Evolutionary conservation across 2,113 vertebrate species (phyloP), one percentile per base, ranked within the genome.

Genomic region (Strix aluco): DNA sequence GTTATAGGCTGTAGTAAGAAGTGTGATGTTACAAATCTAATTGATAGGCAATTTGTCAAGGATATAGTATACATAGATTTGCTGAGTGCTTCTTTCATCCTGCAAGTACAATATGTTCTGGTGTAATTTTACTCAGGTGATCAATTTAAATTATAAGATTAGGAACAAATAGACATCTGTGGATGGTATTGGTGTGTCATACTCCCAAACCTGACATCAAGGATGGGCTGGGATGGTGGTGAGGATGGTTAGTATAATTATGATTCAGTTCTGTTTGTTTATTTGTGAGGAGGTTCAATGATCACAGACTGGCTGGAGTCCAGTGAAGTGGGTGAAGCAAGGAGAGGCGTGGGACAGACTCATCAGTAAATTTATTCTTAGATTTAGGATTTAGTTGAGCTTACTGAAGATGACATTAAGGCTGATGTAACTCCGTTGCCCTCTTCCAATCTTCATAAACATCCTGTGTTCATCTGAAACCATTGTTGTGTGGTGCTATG

Each of bases 21-120:
- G 57, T 72, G 66, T 81, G 91, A 88, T 88, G 63, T 55, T 93
- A 78, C 80, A 84, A 91, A 94, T 81, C 83, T 94, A 81, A 95
- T 77, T 95, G 78, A 95, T 92, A 81, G 49, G 70, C 87, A 88
- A 54, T 92, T 94, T 87, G 40, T 85, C 8, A 11, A 62, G 62
- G 73, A 27, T 72, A 27, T 54, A 61, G 66, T 70, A 46, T 55
- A 85, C 66, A 30, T 16, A 82, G 83, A 77, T 81, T 44, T 88
- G 70, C 57, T n/a, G 69, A 69, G 72, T 30, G 32, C 26, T 78
- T 72, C 62, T 90, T 90, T 93, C 62, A 59, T 91, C 69, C 88
- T 92, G 27, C 65, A 87, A 61, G 49, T 78, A 52, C 49, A 69
- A 23, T 75, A 72, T 32, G 44, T 52, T 86, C 81, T 51, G 52